A percentile compares a stretch with the other conserved stretches of the same genome.
phyloP scores from a whole-genome alignment of 2,797 vertebrate species.

The Alosa sapidissima region DNA sequence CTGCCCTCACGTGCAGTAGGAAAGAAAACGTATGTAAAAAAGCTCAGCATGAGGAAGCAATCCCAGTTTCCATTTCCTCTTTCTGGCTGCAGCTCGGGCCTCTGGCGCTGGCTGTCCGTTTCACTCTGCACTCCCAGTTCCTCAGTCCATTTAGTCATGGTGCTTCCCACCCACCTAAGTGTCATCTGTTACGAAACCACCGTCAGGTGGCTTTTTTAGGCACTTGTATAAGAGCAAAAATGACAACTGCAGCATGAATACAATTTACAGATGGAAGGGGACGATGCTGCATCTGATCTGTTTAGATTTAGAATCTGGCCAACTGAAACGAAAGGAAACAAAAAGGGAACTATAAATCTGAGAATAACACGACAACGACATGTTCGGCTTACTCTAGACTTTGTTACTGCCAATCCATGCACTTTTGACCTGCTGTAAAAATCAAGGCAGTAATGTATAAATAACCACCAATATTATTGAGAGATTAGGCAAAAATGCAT shows the following conservation, averaged over 20 bases:
- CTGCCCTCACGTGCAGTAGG: not conserved
- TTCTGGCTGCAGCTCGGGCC: not conserved
- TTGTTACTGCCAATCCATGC: not conserved
- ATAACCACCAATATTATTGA: not conserved
- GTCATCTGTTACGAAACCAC: constrained; percentile 7
- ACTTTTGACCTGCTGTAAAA: not conserved
- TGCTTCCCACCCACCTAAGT: not conserved
- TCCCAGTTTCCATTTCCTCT: constrained; percentile 59
- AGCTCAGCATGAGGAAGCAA: constrained; percentile 62
- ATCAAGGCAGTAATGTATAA: not conserved
- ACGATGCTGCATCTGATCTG: not conserved
- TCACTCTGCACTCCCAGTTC: not conserved
- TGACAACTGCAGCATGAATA: not conserved
- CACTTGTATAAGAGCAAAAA: not conserved
- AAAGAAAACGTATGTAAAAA: constrained; percentile 25
- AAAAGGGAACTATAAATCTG: not conserved
- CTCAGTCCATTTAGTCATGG: not conserved
- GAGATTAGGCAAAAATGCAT: not conserved
- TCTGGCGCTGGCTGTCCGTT: not conserved
- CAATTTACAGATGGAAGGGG: not conserved
- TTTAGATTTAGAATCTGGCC: not conserved
- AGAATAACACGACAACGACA: not conserved
- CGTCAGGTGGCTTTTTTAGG: constrained; percentile 8
- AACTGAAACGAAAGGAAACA: not conserved
- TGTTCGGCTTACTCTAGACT: not conserved